Conservation (phyloP, 2,888 invertebrate genomes). For the Diogma glabrata region DNA sequence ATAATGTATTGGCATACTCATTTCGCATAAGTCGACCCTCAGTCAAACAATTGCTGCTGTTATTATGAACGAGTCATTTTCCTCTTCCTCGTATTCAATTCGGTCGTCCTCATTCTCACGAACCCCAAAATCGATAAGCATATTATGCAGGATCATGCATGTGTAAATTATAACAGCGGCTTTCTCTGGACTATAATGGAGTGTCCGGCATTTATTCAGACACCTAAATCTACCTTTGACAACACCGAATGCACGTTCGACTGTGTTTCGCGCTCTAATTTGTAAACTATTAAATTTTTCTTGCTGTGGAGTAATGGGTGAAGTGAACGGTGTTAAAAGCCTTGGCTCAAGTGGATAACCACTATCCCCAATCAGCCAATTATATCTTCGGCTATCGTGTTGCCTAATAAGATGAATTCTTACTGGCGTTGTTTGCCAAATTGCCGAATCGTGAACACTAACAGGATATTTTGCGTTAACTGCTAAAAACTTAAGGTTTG, state of each 20-base stretch:
- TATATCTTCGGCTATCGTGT: slow-evolving; percentile 2
- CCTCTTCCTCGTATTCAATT: not conserved
- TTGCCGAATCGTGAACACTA: slow-evolving; percentile 5
- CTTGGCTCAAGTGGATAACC: not conserved
- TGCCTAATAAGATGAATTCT: slow-evolving; percentile 9
- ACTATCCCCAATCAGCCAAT: slow-evolving; percentile 9
- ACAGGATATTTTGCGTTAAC: slow-evolving; percentile 14
- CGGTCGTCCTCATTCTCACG: not conserved
- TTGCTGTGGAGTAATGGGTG: not conserved
- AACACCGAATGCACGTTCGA: not conserved
- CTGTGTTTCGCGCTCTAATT: not conserved
- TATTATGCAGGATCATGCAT: not conserved
- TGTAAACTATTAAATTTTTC: too few relatives aligned
- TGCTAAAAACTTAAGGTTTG: slow-evolving; percentile 9
- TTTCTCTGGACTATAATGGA: not conserved
- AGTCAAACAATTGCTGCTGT: not conserved
- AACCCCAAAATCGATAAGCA: slow-evolving; percentile 1
- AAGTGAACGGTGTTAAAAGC: not conserved
- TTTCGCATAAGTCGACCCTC: not conserved
- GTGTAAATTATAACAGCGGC: not conserved
- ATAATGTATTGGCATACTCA: not conserved
- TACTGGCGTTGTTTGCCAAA: not conserved
- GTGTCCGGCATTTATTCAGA: not conserved
- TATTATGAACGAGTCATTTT: too few relatives aligned
- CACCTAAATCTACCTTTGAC: not conserved